These are phyloP conservation scores for Whitmania pigra DNA, from an alignment of 1,140 invertebrate species.

Conservation along the genomic window DNA sequence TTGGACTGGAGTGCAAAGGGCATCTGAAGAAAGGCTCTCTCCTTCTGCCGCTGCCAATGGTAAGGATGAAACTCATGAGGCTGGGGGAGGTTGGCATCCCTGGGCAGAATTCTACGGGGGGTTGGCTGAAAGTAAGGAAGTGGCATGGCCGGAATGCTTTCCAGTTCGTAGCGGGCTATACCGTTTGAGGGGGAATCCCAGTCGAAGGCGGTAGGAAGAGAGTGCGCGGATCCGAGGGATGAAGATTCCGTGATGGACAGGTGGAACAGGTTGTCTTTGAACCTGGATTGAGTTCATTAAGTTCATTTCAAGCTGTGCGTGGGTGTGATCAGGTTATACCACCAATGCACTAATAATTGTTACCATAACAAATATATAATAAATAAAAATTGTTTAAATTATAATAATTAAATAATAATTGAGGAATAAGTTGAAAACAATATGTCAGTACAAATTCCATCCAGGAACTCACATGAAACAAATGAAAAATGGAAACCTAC, in stretches of 20 bases:
- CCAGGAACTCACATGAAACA: no score
- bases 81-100: background rate
- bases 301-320: no score
- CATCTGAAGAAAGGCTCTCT: background rate
- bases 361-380: no score
- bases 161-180: constrained; percentile 9
- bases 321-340: no score
- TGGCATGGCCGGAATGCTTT: background rate
- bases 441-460: no score
- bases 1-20: background rate
- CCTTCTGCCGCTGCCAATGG: background rate
- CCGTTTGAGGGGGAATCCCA: constrained; percentile 1
- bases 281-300: background rate
- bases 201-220: constrained; percentile 8
- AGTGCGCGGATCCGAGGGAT: background rate
- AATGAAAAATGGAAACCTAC: no score
- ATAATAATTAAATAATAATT: no score
- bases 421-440: no score
- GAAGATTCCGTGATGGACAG: background rate
- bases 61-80: background rate
- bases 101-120: background rate
- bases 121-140: background rate
- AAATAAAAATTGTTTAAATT: no score
- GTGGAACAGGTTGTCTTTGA: constrained; percentile 8
- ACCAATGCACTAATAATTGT: no score